phyloP scores from a whole-genome alignment of 1,140 invertebrate genomes.

The Pteromalus puparum region DNA sequence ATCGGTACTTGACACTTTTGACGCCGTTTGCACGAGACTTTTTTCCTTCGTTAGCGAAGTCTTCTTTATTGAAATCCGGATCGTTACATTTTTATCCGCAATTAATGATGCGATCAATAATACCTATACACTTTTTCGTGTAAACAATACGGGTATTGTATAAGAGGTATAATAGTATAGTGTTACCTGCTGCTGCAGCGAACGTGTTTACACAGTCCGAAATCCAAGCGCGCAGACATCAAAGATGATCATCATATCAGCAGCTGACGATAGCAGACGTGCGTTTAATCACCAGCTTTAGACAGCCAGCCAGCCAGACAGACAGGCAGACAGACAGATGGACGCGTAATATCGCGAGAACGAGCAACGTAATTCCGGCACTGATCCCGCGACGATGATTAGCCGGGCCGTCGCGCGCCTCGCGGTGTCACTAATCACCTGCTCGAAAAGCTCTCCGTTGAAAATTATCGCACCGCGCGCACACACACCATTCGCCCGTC shows the following conservation, averaged over 20 bases:
- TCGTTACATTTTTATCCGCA: too few relatives aligned
- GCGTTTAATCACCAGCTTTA: neutral
- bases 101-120: too few relatives aligned
- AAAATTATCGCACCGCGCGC: neutral
- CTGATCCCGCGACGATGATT: neutral
- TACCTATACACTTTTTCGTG: too few relatives aligned
- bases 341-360: neutral
- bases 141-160: too few relatives aligned
- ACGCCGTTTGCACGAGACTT: neutral
- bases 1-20: neutral
- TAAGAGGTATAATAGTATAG: too few relatives aligned
- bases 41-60: neutral
- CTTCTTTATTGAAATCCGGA: neutral
- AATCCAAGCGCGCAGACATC: neutral
- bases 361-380: neutral
- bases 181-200: too few relatives aligned
- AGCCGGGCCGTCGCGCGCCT: neutral
- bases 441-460: constrained; percentile 10
- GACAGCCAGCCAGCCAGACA: neutral
- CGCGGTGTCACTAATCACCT: constrained; percentile 2
- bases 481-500: neutral
- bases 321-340: neutral
- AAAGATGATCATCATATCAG: neutral
- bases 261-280: neutral
- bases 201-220: neutral